Conservation (phyloP, 2,797 vertebrate species). For the Gymnothorax javanicus region DNA sequence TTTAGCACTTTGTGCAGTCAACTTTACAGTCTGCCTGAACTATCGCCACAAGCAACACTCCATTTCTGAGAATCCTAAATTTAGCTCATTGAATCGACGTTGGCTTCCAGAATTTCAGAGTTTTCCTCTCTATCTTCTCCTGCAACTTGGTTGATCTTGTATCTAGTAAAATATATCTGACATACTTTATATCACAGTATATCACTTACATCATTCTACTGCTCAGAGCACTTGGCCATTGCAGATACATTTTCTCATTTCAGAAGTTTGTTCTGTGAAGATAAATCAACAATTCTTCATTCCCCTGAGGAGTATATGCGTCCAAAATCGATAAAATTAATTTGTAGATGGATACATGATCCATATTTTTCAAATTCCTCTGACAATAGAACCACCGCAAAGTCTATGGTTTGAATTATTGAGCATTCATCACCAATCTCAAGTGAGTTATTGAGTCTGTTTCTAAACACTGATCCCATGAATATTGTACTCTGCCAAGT, state of each 20-base stretch:
- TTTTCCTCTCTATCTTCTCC: background rate
- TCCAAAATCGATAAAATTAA: background rate
- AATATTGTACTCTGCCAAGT: background rate
- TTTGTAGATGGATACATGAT: background rate
- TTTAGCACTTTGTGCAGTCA: too few species aligned
- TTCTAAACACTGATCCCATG: background rate
- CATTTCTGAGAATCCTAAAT: background rate
- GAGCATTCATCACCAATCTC: background rate
- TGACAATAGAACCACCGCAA: background rate
- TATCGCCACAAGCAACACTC: too few species aligned
- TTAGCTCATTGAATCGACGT: background rate
- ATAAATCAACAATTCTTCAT: background rate
- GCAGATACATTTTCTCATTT: background rate
- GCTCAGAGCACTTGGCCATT: background rate
- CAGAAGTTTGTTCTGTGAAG: background rate
- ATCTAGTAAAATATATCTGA: background rate
- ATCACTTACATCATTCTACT: background rate
- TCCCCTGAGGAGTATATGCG: background rate
- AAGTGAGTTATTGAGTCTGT: background rate
- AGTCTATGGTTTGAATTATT: background rate
- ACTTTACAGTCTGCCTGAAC: too few species aligned
- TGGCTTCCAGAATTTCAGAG: background rate
- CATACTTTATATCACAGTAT: background rate
- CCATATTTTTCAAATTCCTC: background rate
- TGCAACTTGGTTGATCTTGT: background rate